Evolutionary conservation across 2,797 vertebrate species (phyloP), one percentile per base, ranked within the genome.

Genomic region (Malurus splendens): DNA sequence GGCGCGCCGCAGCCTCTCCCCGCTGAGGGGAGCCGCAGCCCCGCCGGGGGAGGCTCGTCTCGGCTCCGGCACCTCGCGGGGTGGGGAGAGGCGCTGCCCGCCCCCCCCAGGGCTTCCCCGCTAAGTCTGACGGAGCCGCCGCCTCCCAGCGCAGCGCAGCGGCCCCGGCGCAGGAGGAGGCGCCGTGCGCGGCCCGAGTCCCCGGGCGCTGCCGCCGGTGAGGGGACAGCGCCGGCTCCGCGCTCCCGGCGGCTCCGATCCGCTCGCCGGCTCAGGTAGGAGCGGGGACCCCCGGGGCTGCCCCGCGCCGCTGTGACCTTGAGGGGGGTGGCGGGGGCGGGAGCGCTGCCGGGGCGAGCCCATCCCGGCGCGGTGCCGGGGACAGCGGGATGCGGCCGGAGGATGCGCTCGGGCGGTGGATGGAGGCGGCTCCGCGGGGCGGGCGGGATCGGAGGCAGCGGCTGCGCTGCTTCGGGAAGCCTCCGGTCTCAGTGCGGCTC

Each of bases 11-110:
- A 48, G 47, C 75, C 66, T 60, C 71, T 90, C 55, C 90, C 92
- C 93, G 82, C 92, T 89, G 87, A 92, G 93, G 87, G 93, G 90
- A 93, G 90, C 92, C 87, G 86, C 85, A 89, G 67, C 60, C 75
- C 67, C 71, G 82, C 74, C 47, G 75, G 90, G 90, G 89, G 64
- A 78, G 36, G 78, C 62, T 71, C 71, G 24, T 79, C 75, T 62
- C 70, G 27, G 66, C 74, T 47, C 86, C 80, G 86, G 56, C 51
- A 68, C 54, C 87, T 73, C 79, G 47, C 55, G 30, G 64, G 84
- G 91, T 70, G 71, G 85, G 86, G 76, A 90, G 64, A 75, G 75
- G 76, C 62, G 65, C 93, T 68, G 72, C 86, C 90, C 78, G 85
- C 56, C 65, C 61, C 36, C 12, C 48, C 48, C 48, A 18, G 90